phyloP scores from a whole-genome alignment of 1,140 invertebrate species.

The Hylaeus volcanicus region DNA sequence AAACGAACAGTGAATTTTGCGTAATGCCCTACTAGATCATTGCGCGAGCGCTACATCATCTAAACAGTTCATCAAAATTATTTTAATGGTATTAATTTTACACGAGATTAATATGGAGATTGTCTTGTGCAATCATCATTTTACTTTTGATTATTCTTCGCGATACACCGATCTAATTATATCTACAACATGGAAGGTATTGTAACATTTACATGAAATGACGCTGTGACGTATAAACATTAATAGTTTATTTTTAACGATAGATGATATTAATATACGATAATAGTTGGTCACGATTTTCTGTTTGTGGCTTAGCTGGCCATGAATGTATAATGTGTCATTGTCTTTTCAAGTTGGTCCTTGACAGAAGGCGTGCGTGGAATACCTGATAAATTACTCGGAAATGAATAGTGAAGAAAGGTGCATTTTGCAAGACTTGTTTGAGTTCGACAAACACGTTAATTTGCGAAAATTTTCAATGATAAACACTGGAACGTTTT shows the following conservation, averaged over 20 bases:
- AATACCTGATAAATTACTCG: conserved; percentile 34
- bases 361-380: conserved; percentile 25
- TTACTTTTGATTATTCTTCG: neutral
- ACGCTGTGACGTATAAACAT: neutral
- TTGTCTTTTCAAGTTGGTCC: conserved; percentile 58
- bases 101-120: neutral
- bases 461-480: too few relatives aligned
- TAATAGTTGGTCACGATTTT: conserved; percentile 17
- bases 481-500: too few relatives aligned
- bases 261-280: neutral
- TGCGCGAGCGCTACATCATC: conserved; percentile 9
- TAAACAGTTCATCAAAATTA: neutral
- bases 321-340: conserved; percentile 56
- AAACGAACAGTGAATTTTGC: conserved; percentile 9
- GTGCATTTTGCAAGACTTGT: neutral
- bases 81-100: conserved; percentile 19
- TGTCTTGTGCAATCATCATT: neutral
- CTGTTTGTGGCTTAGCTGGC: conserved; percentile 8
- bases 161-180: too few relatives aligned
- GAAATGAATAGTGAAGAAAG: conserved; percentile 8
- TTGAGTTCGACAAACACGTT: neutral
- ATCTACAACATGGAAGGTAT: too few relatives aligned
- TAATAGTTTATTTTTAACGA: neutral
- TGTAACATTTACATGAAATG: too few relatives aligned
- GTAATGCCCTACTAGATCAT: conserved; percentile 12